Conservation (phyloP, 1,140 invertebrate species). For the Geopemphigus sp. region DNA sequence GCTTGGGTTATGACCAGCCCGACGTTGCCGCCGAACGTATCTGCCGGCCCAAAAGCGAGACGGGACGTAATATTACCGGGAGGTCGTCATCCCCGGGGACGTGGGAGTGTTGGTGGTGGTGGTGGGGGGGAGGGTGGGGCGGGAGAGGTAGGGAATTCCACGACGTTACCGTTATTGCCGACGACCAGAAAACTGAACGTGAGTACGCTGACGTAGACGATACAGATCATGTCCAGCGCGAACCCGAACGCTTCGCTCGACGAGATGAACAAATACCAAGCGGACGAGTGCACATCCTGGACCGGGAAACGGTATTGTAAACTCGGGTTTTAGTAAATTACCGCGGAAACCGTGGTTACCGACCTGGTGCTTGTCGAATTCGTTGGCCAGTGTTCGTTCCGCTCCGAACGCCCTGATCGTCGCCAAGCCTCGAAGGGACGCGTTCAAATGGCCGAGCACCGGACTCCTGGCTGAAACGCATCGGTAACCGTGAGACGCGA, state of each 20-base stretch:
- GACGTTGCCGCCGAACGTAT: conserved; percentile 58
- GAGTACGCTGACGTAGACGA: conserved; percentile 62
- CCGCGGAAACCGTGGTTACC: too few relatives aligned
- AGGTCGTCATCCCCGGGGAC: too few relatives aligned
- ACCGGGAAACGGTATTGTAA: too few relatives aligned
- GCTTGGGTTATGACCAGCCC: conserved; percentile 63
- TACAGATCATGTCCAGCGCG: conserved; percentile 70
- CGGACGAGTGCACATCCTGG: conserved; percentile 62
- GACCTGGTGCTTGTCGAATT: conserved; percentile 75
- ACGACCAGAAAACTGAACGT: too few relatives aligned
- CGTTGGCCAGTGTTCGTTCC: conserved; percentile 72
- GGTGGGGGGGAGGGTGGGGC: too few relatives aligned
- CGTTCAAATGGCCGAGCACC: conserved; percentile 83
- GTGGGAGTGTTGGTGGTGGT: too few relatives aligned
- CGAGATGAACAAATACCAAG: conserved; percentile 69
- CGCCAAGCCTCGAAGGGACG: conserved; percentile 80
- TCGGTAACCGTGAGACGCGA: too few relatives aligned
- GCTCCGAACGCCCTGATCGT: conserved; percentile 83
- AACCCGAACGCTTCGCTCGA: conserved; percentile 71
- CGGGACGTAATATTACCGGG: too few relatives aligned
- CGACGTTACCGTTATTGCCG: too few relatives aligned
- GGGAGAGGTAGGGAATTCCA: too few relatives aligned
- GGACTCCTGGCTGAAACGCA: conserved; percentile 66
- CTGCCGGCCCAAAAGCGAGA: too few relatives aligned
- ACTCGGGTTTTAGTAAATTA: too few relatives aligned